Evolutionary conservation across 2,113 vertebrate genomes (phyloP).

Genomic region (Amphiprion percula): DNA sequence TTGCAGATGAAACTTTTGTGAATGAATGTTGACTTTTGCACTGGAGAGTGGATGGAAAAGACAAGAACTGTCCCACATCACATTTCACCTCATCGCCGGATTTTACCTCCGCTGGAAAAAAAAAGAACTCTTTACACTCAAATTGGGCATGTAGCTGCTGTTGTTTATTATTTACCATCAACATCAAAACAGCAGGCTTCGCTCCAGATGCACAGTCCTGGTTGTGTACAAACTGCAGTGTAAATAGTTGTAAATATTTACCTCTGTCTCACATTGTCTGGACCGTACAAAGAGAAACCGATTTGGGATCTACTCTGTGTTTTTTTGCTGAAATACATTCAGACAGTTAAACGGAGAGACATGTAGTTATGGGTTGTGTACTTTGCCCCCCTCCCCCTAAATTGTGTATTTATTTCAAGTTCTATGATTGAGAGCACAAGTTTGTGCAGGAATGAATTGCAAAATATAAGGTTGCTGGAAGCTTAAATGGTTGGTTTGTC

Average conservation of each 20-base stretch:
- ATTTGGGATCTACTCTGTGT: constrained; percentile 22
- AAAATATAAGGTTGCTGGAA: neutral
- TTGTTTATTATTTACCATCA: neutral
- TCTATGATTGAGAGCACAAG: neutral
- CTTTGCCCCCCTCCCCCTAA: neutral
- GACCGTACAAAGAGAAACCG: constrained; percentile 37
- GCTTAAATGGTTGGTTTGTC: no score
- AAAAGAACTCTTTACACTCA: neutral
- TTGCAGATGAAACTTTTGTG: constrained; percentile 3
- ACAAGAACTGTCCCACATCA: neutral
- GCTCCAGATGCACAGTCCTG: constrained; percentile 3
- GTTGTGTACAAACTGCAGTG: constrained; percentile 34
- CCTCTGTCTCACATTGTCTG: constrained; percentile 30
- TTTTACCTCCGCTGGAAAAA: neutral
- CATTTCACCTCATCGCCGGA: constrained; percentile 16
- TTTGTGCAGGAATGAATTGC: neutral
- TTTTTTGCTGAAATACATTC: constrained; percentile 9
- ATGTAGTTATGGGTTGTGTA: neutral
- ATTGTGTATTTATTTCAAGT: constrained; percentile 21
- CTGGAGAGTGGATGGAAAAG: neutral
- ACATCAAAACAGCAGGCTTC: constrained; percentile 3
- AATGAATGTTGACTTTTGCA: constrained; percentile 57
- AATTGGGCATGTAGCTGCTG: constrained; percentile 1
- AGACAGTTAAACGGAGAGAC: neutral
- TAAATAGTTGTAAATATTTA: constrained; percentile 71